Percentiles rank a stretch among this genome's conserved stretches.
Evolutionary conservation across 2,113 vertebrate genomes (phyloP).

Genomic region (Chaetodon auriga): DNA sequence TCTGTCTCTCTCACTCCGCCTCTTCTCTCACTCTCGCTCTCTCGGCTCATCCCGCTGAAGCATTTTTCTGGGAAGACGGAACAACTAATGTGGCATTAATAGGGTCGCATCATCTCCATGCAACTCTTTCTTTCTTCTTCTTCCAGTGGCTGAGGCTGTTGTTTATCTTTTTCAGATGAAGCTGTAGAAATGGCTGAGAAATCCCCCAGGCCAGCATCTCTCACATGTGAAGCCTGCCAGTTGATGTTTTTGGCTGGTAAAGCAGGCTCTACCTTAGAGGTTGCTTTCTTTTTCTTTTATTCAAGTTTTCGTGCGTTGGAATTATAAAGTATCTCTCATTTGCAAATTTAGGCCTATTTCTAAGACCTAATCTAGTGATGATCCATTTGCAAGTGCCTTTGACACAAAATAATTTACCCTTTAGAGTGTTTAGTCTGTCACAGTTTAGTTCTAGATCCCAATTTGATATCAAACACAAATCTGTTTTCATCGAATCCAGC

Average conservation of each 20-base stretch:
- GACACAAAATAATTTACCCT: background rate
- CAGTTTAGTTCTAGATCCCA: background rate
- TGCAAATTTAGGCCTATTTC: constrained; percentile 55
- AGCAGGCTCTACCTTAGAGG: constrained; percentile 67
- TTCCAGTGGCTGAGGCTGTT: constrained; percentile 77
- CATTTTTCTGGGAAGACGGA: constrained; percentile 73
- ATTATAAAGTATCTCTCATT: constrained; percentile 50
- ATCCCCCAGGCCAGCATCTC: constrained; percentile 75
- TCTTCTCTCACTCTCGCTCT: constrained; percentile 12
- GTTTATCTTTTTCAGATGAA: constrained; percentile 80
- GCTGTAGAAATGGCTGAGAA: constrained; percentile 74
- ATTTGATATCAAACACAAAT: constrained; percentile 4
- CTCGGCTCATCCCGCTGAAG: constrained; percentile 60
- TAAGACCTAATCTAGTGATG: constrained; percentile 25
- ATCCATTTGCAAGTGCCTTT: background rate
- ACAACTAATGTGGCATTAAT: constrained; percentile 83
- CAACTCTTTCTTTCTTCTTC: constrained; percentile 74
- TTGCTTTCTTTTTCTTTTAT: constrained; percentile 74
- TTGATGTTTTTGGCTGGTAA: constrained; percentile 73
- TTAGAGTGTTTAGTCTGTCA: background rate
- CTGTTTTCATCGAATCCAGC: constrained; percentile 20
- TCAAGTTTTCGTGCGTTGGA: constrained; percentile 57
- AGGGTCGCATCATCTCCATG: constrained; percentile 80
- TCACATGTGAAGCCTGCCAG: constrained; percentile 76
- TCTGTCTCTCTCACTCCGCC: constrained; percentile 39